These are phyloP conservation scores for Calosoma granatense DNA, from an alignment of 1,140 invertebrate species.

Conservation along the genomic window DNA sequence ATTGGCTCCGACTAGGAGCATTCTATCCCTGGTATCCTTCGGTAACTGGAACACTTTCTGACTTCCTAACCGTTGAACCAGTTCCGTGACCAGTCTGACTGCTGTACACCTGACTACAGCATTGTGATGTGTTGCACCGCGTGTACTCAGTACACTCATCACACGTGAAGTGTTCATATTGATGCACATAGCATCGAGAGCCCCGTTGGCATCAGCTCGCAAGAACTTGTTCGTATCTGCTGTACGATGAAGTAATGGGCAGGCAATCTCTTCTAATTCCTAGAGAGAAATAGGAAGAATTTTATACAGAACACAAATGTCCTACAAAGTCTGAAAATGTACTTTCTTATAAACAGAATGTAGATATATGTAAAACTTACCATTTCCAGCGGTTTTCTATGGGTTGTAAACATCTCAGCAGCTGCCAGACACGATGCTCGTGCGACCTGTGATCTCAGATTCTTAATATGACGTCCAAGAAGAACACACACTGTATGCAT, in stretches of 20 bases:
- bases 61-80: slow-evolving; percentile 61
- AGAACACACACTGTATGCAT: slow-evolving; percentile 55
- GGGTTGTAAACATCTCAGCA: slow-evolving; percentile 61
- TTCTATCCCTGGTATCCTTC: slow-evolving; percentile 67
- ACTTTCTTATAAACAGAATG: neutral
- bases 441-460: slow-evolving; percentile 83
- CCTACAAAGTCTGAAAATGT: slow-evolving; percentile 9
- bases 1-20: slow-evolving; percentile 69
- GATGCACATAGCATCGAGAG: slow-evolving; percentile 70
- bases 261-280: slow-evolving; percentile 78
- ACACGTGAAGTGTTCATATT: slow-evolving; percentile 48
- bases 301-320: slow-evolving; percentile 12
- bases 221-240: slow-evolving; percentile 91
- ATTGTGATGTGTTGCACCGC: slow-evolving; percentile 70
- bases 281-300: slow-evolving; percentile 35
- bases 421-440: slow-evolving; percentile 71
- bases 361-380: slow-evolving; percentile 40
- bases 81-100: slow-evolving; percentile 61
- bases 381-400: slow-evolving; percentile 62
- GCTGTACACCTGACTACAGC: slow-evolving; percentile 70
- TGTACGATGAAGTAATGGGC: slow-evolving; percentile 70
- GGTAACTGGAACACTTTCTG: slow-evolving; percentile 60
- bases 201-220: slow-evolving; percentile 72
- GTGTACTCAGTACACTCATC: slow-evolving; percentile 38
- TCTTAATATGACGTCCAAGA: slow-evolving; percentile 68